phyloP scores from a whole-genome alignment of 2,888 invertebrate species.

The Athalia cordata region DNA sequence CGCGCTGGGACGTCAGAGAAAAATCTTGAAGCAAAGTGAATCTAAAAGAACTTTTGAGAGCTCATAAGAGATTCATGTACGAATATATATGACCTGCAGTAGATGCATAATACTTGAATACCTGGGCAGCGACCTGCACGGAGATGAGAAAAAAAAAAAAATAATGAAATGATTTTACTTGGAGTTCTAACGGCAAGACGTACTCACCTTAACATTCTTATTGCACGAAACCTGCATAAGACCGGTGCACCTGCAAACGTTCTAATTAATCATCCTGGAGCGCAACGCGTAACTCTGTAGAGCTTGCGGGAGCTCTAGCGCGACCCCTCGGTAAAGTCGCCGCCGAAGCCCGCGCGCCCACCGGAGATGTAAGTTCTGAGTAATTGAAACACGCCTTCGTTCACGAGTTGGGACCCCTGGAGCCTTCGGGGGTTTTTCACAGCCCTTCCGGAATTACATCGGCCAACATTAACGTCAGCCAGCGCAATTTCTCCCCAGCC shows the following conservation, averaged over 20 bases:
- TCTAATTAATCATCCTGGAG: constrained; percentile 35
- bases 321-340: no score
- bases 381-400: constrained; percentile 38
- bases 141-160: background rate
- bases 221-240: background rate
- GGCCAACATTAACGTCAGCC: constrained; percentile 27
- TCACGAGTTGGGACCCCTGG: background rate
- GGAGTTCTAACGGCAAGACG: background rate
- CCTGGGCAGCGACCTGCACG: background rate
- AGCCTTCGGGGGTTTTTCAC: constrained; percentile 7
- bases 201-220: background rate
- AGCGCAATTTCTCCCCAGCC: constrained; percentile 19
- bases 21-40: no score
- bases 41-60: no score
- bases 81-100: no score
- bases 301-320: no score
- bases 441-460: constrained; percentile 33
- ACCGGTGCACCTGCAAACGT: background rate
- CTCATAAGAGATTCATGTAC: no score
- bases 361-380: constrained; percentile 29
- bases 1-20: no score
- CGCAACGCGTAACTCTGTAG: background rate
- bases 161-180: background rate
- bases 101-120: no score
- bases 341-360: no score